Evolutionary conservation across 2,113 vertebrate species (phyloP), one percentile per base, ranked within the genome.

Genomic region (Gymnorhina tibicen): DNA sequence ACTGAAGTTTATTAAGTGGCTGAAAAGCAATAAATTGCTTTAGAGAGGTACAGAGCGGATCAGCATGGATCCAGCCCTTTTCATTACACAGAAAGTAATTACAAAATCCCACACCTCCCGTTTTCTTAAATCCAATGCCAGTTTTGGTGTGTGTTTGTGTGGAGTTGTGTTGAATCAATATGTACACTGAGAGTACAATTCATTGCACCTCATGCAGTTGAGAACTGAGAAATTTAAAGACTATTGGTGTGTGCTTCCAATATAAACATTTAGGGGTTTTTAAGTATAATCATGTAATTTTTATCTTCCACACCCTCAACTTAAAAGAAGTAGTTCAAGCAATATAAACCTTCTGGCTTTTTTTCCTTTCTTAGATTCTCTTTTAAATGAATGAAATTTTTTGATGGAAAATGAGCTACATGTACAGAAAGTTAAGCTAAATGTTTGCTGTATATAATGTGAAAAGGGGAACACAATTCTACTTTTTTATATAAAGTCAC

Each of bases 241-340:
- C 5, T 11, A 13, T 19, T 44, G 44, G 10, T 32, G 9, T 26
- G 37, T 66, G 10, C 6, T 70, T 55, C 33, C 53, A 90, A 59
- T 14, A 47, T 6, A 49, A 1, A 52, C 7, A 33, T 53, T 30
- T 21, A 55, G 3, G 14, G 1, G 0, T 3, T 47, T 72, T 30
- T 16, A 32, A 32, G 7, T 37, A n/a, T 47, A 73, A 72, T 60
- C 46, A 58, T 3, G 2, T 21, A 15, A 9, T 41, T 76, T 63
- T 75, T 79, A 32, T 27, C 32, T 78, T 83, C 26, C 11, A 46
- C 6, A 35, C 8, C 22, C 24, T 50, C 13, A 76, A 46, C 4
- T 68, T 67, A 21, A 80, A 85, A 69, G 4, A 30, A 74, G 17
- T 21, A 66, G 6, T 1, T 68, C 6, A 80, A 91, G 13, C 27